Evolutionary conservation across 1,140 invertebrate species (phyloP).

Genomic region (Lerema accius): DNA sequence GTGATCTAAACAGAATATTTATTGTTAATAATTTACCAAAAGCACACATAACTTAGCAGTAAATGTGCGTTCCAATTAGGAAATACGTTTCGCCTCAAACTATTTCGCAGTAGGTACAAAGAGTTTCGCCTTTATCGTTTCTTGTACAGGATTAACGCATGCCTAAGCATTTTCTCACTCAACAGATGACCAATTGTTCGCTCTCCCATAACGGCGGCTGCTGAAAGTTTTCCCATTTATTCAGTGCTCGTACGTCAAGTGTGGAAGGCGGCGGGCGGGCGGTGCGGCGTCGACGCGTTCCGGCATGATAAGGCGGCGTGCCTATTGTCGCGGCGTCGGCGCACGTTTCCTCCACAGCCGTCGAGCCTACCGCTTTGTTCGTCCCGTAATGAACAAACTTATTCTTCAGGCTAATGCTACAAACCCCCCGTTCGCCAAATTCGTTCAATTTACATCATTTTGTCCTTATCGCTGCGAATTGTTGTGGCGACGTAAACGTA

Average conservation of each 20-base stretch:
- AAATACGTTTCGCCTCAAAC: conserved; percentile 9
- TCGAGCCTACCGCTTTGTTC: conserved; percentile 76
- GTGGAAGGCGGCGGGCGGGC: conserved; percentile 42
- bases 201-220: conserved; percentile 63
- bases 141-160: conserved; percentile 54
- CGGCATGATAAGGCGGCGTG: conserved; percentile 74
- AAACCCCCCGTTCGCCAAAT: conserved; percentile 65
- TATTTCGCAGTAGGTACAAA: conserved; percentile 11
- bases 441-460: conserved; percentile 49
- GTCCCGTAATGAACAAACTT: conserved; percentile 79
- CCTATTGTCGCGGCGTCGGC: conserved; percentile 76
- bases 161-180: conserved; percentile 44
- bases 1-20: conserved; percentile 13
- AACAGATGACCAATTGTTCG: conserved; percentile 80
- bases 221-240: conserved; percentile 82
- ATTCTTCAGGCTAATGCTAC: conserved; percentile 72
- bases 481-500: conserved; percentile 45
- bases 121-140: conserved; percentile 39
- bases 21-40: not conserved
- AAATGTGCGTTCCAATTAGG: not conserved
- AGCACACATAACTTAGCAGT: not conserved
- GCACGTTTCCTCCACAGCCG: conserved; percentile 77
- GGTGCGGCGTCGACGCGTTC: conserved; percentile 57
- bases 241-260: conserved; percentile 78
- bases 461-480: conserved; percentile 65